Conservation (phyloP, 2,888 invertebrate genomes). For the Junonia oenone region DNA sequence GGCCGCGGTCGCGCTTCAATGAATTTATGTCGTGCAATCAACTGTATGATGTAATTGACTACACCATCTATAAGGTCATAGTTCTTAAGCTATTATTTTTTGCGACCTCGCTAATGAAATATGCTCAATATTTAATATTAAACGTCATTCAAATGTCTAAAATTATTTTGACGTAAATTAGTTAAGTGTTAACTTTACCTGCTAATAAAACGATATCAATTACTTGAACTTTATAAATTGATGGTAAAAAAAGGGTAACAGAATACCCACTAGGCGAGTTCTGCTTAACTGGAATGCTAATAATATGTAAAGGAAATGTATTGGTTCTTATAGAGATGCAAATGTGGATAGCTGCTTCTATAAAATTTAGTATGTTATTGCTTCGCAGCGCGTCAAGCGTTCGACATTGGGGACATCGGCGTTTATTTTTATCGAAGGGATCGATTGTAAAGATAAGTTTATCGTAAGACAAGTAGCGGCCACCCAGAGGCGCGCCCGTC, state of each 20-base stretch:
- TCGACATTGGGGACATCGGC: conserved; percentile 57
- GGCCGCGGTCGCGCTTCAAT: conserved; percentile 10
- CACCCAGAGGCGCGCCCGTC: conserved; percentile 55
- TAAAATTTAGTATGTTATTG: conserved; percentile 71
- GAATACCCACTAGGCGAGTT: conserved; percentile 33
- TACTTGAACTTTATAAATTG: conserved; percentile 15
- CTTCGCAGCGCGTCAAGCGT: conserved; percentile 66
- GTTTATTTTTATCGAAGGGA: conserved; percentile 73
- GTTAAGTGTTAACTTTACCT: conserved; percentile 2
- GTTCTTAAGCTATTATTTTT: not conserved
- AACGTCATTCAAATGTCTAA: no score
- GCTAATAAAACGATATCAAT: conserved; percentile 11
- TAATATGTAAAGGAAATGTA: conserved; percentile 66
- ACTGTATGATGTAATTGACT: conserved; percentile 13
- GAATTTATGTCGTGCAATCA: conserved; percentile 16
- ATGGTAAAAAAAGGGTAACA: conserved; percentile 23
- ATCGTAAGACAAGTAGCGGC: conserved; percentile 79
- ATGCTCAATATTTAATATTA: not conserved
- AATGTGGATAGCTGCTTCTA: conserved; percentile 63
- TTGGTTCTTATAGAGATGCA: conserved; percentile 68
- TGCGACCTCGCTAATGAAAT: not conserved
- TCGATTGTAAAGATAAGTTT: conserved; percentile 77
- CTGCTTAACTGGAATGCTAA: conserved; percentile 53
- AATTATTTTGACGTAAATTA: not conserved
- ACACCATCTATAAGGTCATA: no score